Base-by-base conservation (phyloP, 1,140 invertebrate genomes). In the Nephila pilipes region DNA sequence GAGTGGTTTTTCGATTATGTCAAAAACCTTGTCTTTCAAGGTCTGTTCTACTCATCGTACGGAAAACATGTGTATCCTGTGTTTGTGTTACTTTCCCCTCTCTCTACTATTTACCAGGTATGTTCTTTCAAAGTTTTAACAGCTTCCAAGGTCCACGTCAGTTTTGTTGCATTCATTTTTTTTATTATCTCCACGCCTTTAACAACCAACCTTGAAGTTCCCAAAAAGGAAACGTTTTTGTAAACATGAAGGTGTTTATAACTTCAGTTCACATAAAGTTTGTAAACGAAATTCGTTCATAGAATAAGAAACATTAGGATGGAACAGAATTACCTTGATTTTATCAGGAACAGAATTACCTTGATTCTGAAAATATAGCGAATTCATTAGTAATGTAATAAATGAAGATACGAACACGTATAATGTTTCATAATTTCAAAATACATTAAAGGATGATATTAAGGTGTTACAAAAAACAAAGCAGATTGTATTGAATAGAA, bases 21-120 rank as follows among this genome's bases (percentile, higher is more conserved):
- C 89, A 90, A 83, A 46, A 90, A 83, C 89, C 75, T 83, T 90
- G 89, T 36, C 79, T n/a, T 32, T 38, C 89, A 90, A 90, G 89
- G 89, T 90, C 55, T 36, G 69, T 2, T 6, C 29, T 20, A 16
- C 69, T 75, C 69, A 75, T 36, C 32, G 3, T 32, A 36, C 16
- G 69, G 69, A 75, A 85, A 58, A 60, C 83, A 85, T 60, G 25
- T 10, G 25, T 14, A 22, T 60, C 10, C 25, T 32, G n/a, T 85
- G 29, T 57, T 57, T 25, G 20, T 46, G 22, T 22, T n/a, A 81
- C n/a, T 54, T 54, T 38, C 79, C 38, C 29, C 25, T 32, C 20
- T 89, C 79, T 89, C n/a, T 55, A 54, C 36, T 65, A 57, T 29
- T 22, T 46, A 0, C n/a, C 2, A 75, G 29, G 69, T 75, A 75